Conservation (phyloP, 1,140 invertebrate species). For the Cydia strobilella region DNA sequence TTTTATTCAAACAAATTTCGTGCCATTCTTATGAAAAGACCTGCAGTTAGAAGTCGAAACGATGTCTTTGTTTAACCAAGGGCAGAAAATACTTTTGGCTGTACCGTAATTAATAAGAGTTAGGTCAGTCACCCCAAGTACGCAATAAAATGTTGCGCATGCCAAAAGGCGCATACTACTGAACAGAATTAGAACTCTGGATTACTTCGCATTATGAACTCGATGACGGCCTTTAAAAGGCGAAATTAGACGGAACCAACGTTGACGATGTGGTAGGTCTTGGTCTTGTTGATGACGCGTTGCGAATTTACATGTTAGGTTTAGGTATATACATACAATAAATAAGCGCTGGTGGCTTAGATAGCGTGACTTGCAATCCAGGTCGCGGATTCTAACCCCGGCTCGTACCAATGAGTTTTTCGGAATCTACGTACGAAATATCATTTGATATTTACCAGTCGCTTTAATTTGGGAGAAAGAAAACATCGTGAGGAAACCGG, state of each 20-base stretch:
- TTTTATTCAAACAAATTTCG: background rate
- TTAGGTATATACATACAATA: too few species aligned
- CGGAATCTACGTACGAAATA: too few species aligned
- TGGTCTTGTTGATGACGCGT: too few species aligned
- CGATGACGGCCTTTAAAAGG: background rate
- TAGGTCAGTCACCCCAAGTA: constrained; percentile 10
- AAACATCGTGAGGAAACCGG: too few species aligned
- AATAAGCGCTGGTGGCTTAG: too few species aligned
- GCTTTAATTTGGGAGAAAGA: too few species aligned
- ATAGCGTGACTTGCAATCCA: too few species aligned
- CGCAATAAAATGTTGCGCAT: constrained; percentile 14
- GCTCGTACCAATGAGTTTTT: too few species aligned
- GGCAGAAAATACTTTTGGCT: background rate
- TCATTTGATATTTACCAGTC: too few species aligned
- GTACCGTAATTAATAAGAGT: constrained; percentile 11
- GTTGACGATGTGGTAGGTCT: too few species aligned
- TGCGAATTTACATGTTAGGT: too few species aligned
- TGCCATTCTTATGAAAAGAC: background rate
- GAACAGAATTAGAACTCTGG: background rate
- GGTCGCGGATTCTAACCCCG: too few species aligned
- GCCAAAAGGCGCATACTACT: constrained; percentile 17
- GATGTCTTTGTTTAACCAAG: background rate
- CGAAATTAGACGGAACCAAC: background rate
- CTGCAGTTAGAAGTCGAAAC: background rate
- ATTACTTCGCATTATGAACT: background rate